Conservation (phyloP, 2,113 vertebrate species). For the Crotalus helleri region DNA sequence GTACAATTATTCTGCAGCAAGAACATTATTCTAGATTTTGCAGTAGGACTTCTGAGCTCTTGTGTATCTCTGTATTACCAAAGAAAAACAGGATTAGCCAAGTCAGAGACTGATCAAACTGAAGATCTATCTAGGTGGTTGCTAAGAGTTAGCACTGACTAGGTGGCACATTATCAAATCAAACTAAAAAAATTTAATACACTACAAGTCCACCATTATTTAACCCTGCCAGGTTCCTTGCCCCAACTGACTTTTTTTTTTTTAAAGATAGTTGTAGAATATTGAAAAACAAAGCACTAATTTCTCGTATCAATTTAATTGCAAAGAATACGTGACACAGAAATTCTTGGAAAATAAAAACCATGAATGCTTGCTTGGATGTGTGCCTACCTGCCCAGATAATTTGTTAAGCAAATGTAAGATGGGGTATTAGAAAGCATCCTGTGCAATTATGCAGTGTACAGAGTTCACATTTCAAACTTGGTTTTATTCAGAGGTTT, state of each 20-base stretch:
- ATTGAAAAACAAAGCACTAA: background rate
- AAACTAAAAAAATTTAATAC: background rate
- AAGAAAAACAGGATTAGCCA: background rate
- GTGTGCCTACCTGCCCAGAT: background rate
- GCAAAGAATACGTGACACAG: background rate
- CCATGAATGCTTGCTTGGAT: background rate
- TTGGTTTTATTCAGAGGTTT: background rate
- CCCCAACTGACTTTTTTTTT: background rate
- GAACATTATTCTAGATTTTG: background rate
- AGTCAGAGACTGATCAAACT: background rate
- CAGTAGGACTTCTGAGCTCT: too few species aligned
- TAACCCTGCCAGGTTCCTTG: background rate
- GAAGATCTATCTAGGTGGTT: background rate
- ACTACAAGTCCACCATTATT: background rate
- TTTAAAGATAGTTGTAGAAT: background rate
- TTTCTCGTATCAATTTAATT: background rate
- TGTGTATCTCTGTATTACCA: background rate
- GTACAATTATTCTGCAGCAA: background rate
- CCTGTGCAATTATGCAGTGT: background rate
- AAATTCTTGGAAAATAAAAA: background rate
- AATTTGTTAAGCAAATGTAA: background rate
- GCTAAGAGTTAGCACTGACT: background rate
- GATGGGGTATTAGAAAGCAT: background rate
- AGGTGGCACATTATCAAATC: background rate
- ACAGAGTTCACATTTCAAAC: background rate